These are phyloP conservation scores for Melieria picta DNA, from an alignment of 2,888 invertebrate genomes.

Conservation along the genomic window DNA sequence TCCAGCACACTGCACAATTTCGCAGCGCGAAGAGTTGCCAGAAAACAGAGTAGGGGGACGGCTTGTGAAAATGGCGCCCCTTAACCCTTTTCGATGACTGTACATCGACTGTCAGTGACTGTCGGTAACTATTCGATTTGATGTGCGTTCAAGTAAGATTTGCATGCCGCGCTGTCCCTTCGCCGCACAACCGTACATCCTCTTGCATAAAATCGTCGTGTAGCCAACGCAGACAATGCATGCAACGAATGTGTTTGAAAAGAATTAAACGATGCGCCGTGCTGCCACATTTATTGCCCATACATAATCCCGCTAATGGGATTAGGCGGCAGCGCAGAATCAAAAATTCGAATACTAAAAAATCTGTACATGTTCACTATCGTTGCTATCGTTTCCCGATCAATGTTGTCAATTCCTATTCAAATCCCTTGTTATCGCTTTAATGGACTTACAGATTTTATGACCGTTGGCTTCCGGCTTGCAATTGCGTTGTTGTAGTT, in stretches of 20 bases:
- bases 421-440: conserved; percentile 64
- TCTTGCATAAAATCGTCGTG: no score
- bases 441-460: conserved; percentile 61
- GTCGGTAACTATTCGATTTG: conserved; percentile 36
- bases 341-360: not conserved
- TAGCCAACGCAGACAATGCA: no score
- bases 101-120: not conserved
- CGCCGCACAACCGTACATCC: no score
- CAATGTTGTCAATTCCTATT: conserved; percentile 23
- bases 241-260: not conserved
- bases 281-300: conserved; percentile 63
- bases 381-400: conserved; percentile 13
- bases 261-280: conserved; percentile 28
- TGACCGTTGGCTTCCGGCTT: conserved; percentile 29
- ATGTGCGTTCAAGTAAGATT: conserved; percentile 45
- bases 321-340: conserved; percentile 42
- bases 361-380: conserved; percentile 4
- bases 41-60: conserved; percentile 1
- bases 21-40: not conserved
- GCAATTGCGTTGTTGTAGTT: not conserved
- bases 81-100: conserved; percentile 12
- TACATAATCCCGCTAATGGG: conserved; percentile 64
- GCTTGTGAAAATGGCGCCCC: conserved; percentile 23
- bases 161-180: conserved; percentile 43
- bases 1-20: not conserved